These are phyloP conservation scores for Hipparchia semele DNA, from an alignment of 2,888 invertebrate species.

Conservation along the genomic window DNA sequence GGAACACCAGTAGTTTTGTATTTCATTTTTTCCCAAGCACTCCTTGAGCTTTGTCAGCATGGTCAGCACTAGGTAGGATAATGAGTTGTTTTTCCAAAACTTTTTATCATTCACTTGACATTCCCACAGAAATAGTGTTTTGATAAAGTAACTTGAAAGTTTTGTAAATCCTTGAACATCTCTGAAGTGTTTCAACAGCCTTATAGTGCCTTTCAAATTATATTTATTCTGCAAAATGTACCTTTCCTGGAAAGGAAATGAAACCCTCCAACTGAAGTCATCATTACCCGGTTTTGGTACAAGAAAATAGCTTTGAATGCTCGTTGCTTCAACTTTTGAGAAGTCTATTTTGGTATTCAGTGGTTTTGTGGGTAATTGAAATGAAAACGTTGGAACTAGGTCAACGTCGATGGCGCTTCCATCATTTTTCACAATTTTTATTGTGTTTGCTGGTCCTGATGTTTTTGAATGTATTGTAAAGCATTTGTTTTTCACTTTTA, in stretches of 20 bases:
- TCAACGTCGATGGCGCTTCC: conserved; percentile 60
- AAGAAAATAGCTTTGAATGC: conserved; percentile 54
- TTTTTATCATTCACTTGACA: conserved; percentile 43
- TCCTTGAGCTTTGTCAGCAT: conserved; percentile 58
- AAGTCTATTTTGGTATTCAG: conserved; percentile 52
- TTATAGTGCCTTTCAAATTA: conserved; percentile 60
- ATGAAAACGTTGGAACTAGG: conserved; percentile 62
- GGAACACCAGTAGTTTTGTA: conserved; percentile 62
- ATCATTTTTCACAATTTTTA: conserved; percentile 49
- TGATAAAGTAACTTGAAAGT: conserved; percentile 65
- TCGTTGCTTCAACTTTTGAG: conserved; percentile 45
- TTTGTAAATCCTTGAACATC: conserved; percentile 61
- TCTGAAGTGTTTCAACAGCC: conserved; percentile 59
- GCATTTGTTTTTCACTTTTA: conserved; percentile 48
- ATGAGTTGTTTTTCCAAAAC: conserved; percentile 58
- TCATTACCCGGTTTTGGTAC: conserved; percentile 63
- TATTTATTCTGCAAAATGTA: conserved; percentile 52
- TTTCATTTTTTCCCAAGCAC: conserved; percentile 48
- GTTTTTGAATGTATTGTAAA: conserved; percentile 51
- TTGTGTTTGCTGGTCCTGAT: conserved; percentile 63
- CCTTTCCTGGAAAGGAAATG: conserved; percentile 65
- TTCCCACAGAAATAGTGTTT: conserved; percentile 66
- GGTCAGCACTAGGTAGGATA: conserved; percentile 55
- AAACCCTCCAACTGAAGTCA: conserved; percentile 61
- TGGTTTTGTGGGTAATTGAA: conserved; percentile 54